Base-by-base conservation (phyloP, 1,140 invertebrate species). In the Diplogasteroides magnus region DNA sequence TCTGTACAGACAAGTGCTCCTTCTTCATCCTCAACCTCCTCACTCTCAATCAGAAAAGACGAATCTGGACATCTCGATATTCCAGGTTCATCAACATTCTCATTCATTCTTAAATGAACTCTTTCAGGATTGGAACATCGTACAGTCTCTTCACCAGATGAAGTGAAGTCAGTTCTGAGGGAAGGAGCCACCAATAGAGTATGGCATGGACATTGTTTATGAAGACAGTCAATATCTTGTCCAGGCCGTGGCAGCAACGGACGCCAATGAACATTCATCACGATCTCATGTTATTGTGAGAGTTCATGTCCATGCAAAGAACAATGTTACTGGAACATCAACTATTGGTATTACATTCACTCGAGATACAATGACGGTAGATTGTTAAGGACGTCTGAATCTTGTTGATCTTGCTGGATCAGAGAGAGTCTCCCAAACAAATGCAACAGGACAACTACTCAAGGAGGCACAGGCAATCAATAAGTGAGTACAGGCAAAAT, bases 211-310 rank as follows among this genome's bases (percentile, higher is more conserved):
- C n/a, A n/a, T n/a, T n/a, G n/a, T n/a, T 19, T 15, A 19, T 61
- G n/a, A 61, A 61, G 26, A 57, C 31, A 64, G 25, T 1, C n/a
- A 13, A 27, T 23, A 48, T 27, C 2, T 23, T 67, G 60, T 67
- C 27, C 82, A 93, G 87, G 83, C 79, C 74, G 80, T 69, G 1
- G 91, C 92, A 56, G 85, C 88, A 23, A 94, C 96, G 83, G 91
- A 91, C 69, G 94, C 97, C 92, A 97, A 97, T 83, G 90, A 92
- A 64, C 88, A 92, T 82, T 96, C 93, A 0, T 94, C 92, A 66
- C 88, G 94, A 74, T 94, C 92, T 77, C 94, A 97, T 85, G 94
- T 93, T 0, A 90, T 97, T 64, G 87, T 97, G 23, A 92, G 91
- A 1, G 89, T 94, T 56, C 88, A 67, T 11, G 67, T 79, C 23